Conservation (phyloP, 2,113 vertebrate species). For the Peromyscus californicus region DNA sequence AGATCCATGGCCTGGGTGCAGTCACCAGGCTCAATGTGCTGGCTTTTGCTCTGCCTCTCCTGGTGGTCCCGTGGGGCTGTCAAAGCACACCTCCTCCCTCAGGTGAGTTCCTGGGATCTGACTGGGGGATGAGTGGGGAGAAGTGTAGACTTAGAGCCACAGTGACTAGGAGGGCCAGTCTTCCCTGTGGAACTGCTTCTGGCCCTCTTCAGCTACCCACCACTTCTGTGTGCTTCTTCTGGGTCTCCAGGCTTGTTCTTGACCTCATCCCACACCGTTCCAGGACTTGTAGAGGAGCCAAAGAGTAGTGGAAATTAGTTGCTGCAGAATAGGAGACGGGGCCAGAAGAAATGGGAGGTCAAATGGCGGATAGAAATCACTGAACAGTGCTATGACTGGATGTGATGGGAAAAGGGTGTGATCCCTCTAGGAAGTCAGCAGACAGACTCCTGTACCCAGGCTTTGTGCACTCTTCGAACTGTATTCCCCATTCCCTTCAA, state of each 20-base stretch:
- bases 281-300: too few relatives aligned
- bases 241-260: neutral
- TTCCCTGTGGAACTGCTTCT: neutral
- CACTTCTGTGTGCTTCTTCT: neutral
- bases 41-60: rapidly evolving
- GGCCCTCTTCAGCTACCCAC: neutral
- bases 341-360: neutral
- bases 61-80: rapidly evolving
- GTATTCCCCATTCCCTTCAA: neutral
- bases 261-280: neutral
- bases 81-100: rapidly evolving
- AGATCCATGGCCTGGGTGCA: neutral
- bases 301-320: neutral
- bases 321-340: neutral
- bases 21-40: rapidly evolving
- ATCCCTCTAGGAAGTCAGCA: neutral
- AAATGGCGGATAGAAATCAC: neutral
- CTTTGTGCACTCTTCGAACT: neutral
- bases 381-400: neutral
- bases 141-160: too few relatives aligned
- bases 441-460: neutral
- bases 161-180: neutral
- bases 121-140: neutral
- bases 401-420: neutral
- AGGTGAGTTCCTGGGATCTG: neutral